Evolutionary conservation across 2,797 vertebrate genomes (phyloP), one percentile per base, ranked within the genome.

Genomic region (Alexandromys oeconomus): DNA sequence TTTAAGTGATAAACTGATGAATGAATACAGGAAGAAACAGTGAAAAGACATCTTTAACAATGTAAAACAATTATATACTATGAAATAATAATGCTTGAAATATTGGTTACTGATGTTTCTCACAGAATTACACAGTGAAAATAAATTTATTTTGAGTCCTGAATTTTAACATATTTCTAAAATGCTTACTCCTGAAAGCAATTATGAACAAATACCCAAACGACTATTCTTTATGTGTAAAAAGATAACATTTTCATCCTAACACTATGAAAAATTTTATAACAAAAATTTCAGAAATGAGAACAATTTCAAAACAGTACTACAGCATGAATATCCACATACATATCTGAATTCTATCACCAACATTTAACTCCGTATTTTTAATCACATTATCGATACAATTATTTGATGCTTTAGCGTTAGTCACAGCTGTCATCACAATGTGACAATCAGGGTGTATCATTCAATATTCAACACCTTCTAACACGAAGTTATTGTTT

Each of bases 101-200:
- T 9, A 7, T 31, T 84, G 67, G 67, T 21, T 82, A 11, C 25
- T 57, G 43, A 25, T 76, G 67, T 19, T 89, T 92, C 69, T 71
- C 67, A 57, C 4, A 96, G 37, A 93, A 77, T 87, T 81, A 80
- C 15, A 88, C 1, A 93, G 2, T 71, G 9, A 92, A 90, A 69
- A 63, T 37, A 79, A 5, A 51, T 82, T 90, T 48, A 81, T 61
- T 94, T 79, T 90, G 74, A 37, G 11, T 89, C 37, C 11, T 96
- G 63, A 92, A 86, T 88, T 95, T 88, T 92, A 67, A 88, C 6
- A 3, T 93, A 88, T 91, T 92, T 93, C 69, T 96, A 93, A 92
- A 93, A 93, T 87, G 17, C 3, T 57, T 78, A 80, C 6, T 93
- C n/a, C 40, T 76, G 7, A 65, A 95, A 82, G 79, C n/a, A 1